A percentile compares a stretch with the other conserved stretches of the same genome.
phyloP scores from a whole-genome alignment of 2,888 invertebrate genomes.

The Leucophenga montana region DNA sequence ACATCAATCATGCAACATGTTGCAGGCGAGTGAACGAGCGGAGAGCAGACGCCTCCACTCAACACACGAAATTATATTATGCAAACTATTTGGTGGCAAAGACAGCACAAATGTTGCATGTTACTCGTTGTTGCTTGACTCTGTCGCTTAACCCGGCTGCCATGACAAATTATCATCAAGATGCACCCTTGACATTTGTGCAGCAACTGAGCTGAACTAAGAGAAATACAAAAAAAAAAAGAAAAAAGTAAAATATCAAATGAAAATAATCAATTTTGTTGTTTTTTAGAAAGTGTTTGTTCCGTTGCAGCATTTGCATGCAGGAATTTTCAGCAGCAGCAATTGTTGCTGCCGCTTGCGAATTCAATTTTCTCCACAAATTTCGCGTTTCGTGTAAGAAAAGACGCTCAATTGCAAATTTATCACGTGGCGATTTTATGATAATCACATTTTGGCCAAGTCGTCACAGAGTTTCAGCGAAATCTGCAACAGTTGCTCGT shows the following conservation, averaged over 20 bases:
- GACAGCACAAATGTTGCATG: slow-evolving; percentile 16
- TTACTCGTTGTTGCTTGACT: neutral
- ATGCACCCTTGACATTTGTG: slow-evolving; percentile 57
- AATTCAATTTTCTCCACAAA: slow-evolving; percentile 33
- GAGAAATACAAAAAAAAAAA: neutral
- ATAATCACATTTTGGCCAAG: slow-evolving; percentile 42
- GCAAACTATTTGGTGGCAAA: slow-evolving; percentile 6
- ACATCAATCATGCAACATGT: slow-evolving; percentile 20
- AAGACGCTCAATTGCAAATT: slow-evolving; percentile 33
- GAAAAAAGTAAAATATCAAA: too few species aligned
- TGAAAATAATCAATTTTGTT: slow-evolving; percentile 20
- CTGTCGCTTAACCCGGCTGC: slow-evolving; percentile 31
- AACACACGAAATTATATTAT: slow-evolving; percentile 11
- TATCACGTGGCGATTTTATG: slow-evolving; percentile 60
- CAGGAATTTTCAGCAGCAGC: slow-evolving; percentile 32
- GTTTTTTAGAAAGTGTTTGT: slow-evolving; percentile 24
- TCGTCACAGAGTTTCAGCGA: neutral
- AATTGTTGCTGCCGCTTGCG: slow-evolving; percentile 38
- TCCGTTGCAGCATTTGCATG: slow-evolving; percentile 23
- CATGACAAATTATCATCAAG: slow-evolving; percentile 60
- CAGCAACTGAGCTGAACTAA: neutral
- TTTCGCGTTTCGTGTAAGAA: slow-evolving; percentile 14
- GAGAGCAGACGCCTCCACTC: slow-evolving; percentile 3
- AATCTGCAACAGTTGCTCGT: slow-evolving; percentile 3
- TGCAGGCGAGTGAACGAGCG: too few species aligned